Conservation (phyloP, 2,113 vertebrate genomes). For the Leucopsar rothschildi region DNA sequence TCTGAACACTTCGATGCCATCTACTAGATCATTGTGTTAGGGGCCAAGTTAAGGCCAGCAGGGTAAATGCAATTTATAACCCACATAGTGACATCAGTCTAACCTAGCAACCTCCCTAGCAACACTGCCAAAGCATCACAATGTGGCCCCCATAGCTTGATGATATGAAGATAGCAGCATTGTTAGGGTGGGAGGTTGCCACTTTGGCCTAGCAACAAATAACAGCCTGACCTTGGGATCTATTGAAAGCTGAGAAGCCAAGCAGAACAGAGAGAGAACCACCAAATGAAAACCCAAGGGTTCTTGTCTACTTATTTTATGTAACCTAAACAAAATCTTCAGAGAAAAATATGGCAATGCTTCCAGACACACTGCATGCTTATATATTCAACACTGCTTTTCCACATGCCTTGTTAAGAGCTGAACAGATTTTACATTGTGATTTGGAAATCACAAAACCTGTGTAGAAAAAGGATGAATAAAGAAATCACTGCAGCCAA, state of each 20-base stretch:
- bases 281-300: conserved; percentile 26
- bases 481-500: neutral
- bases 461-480: neutral
- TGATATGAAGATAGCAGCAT: conserved; percentile 52
- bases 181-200: conserved; percentile 56
- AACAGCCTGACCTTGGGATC: conserved; percentile 62
- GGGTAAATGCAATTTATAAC: conserved; percentile 66
- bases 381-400: neutral
- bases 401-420: neutral
- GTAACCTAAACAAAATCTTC: conserved; percentile 44
- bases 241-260: conserved; percentile 68
- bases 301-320: conserved; percentile 46
- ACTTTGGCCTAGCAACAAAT: conserved; percentile 64
- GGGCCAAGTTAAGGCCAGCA: conserved; percentile 56
- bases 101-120: conserved; percentile 71
- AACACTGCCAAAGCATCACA: conserved; percentile 65
- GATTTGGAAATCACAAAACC: neutral
- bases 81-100: conserved; percentile 59
- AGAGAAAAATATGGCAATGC: conserved; percentile 15
- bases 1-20: conserved; percentile 28
- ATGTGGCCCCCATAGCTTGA: conserved; percentile 57
- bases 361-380: neutral
- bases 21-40: conserved; percentile 53
- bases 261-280: conserved; percentile 56
- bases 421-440: neutral